Base-by-base conservation (phyloP, 2,797 vertebrate genomes). In the Leuciscus waleckii region DNA sequence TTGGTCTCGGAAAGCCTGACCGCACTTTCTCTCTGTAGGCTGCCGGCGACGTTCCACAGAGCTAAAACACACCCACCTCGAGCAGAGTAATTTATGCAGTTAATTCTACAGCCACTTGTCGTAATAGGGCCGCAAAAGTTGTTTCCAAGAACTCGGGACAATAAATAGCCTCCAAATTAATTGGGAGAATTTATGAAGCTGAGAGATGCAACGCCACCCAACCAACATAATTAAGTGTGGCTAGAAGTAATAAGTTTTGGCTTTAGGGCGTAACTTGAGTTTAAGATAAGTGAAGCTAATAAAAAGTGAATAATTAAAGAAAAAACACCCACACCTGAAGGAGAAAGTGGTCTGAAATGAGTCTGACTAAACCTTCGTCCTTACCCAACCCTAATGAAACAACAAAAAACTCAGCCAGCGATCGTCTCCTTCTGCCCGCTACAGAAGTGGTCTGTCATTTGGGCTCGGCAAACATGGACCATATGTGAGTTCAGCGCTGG, bases 401-500 rank as follows among this genome's bases (percentile, higher is more conserved):
- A 89, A 89, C 84, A 88, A 85, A 85, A 84, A 37, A 6, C 58
- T 10, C 49, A 70, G 65, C 79, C 86, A 87, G 83, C 43, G 23
- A 51, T 75, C 46, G 13, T 69, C 65, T 80, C 79, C 46, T 73
- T 68, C 54, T 89, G 91, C 91, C 93, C 89, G 86, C 89, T 88
- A 93, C 92, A 90, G 91, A 92, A 93, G 90, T 87, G 93, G 90
- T 95, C 89, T 93, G 93, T 94, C 94, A 94, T 93, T 95, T 90
- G 92, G 93, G 88, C 90, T 92, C 93, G 92, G 90, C 91, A 95
- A 96, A 95, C 93, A 92, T 89, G 78, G 94, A 95, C 94, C 95
- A 96, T 95, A 95, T 96, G 95, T 85, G 94, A 92, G 91, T 90
- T 93, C 91, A 93, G 93, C 81, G 84, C 93, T 95, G 94, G 95